These are phyloP conservation scores for Diaperis boleti DNA, from an alignment of 2,888 invertebrate genomes.

Conservation along the genomic window DNA sequence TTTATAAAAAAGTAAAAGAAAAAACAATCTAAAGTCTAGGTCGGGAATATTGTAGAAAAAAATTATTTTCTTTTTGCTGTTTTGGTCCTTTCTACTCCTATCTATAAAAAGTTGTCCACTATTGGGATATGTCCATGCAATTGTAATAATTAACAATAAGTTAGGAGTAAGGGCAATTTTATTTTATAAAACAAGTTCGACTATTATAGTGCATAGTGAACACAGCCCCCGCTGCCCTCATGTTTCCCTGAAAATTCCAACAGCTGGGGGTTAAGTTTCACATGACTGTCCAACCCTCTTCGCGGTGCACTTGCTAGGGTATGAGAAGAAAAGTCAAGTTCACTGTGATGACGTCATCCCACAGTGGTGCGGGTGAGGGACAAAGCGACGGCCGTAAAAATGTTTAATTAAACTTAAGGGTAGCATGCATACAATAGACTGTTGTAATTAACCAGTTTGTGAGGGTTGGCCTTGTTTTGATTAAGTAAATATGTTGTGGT, in stretches of 20 bases:
- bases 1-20: too few species aligned
- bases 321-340: slow-evolving; percentile 29
- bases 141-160: too few species aligned
- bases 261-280: slow-evolving; percentile 3
- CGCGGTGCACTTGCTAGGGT: slow-evolving; percentile 10
- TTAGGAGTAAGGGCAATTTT: too few species aligned
- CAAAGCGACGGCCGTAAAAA: slow-evolving; percentile 42
- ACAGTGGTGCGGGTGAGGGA: slow-evolving; percentile 14
- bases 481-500: slow-evolving; percentile 54
- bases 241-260: slow-evolving; percentile 4
- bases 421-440: slow-evolving; percentile 43
- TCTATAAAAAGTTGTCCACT: too few species aligned
- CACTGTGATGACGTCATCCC: slow-evolving; percentile 29
- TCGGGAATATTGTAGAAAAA: too few species aligned
- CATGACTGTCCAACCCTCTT: slow-evolving; percentile 3
- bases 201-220: neutral
- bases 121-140: too few species aligned
- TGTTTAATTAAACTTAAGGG: slow-evolving; percentile 47
- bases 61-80: too few species aligned
- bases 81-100: too few species aligned
- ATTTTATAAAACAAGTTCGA: too few species aligned
- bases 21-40: too few species aligned
- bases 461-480: slow-evolving; percentile 52
- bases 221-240: neutral
- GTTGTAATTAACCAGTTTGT: slow-evolving; percentile 47